phyloP scores from a whole-genome alignment of 2,888 invertebrate species.

The Endomychus coccineus region DNA sequence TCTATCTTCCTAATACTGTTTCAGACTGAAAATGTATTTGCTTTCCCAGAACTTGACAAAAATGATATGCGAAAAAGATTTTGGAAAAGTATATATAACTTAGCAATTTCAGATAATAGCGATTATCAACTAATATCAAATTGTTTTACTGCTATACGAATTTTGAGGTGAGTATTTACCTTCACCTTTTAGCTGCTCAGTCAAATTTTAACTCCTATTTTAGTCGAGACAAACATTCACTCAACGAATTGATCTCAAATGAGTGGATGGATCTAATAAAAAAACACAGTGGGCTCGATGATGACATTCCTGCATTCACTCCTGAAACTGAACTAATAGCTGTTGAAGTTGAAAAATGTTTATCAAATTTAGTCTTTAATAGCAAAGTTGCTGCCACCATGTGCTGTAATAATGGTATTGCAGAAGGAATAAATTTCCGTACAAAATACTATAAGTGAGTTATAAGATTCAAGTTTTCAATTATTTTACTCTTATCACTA shows the following conservation, averaged over 20 bases:
- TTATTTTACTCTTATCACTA: too few relatives aligned
- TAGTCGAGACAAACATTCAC: conserved; percentile 70
- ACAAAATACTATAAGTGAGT: conserved; percentile 54
- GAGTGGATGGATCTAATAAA: conserved; percentile 63
- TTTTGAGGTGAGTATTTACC: conserved; percentile 52
- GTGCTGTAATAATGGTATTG: conserved; percentile 55
- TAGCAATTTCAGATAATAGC: conserved; percentile 47
- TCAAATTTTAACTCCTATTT: too few relatives aligned
- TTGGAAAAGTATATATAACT: conserved; percentile 56
- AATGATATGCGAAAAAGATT: conserved; percentile 49
- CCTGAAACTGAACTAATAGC: conserved; percentile 49
- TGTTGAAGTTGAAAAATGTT: conserved; percentile 77
- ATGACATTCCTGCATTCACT: conserved; percentile 40
- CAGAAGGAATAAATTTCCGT: conserved; percentile 66
- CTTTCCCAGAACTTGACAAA: conserved; percentile 54
- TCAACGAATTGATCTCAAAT: conserved; percentile 58
- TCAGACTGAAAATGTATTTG: conserved; percentile 51
- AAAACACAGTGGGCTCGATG: conserved; percentile 55
- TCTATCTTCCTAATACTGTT: conserved; percentile 23
- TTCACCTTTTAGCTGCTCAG: not conserved
- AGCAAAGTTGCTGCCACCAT: conserved; percentile 54
- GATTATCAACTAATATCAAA: conserved; percentile 44
- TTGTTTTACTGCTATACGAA: conserved; percentile 55
- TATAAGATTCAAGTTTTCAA: conserved; percentile 1
- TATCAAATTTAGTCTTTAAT: conserved; percentile 85